A percentile compares a stretch with the other conserved stretches of the same genome.
These are phyloP conservation scores for Protobothrops flavoviridis DNA, from an alignment of 2,113 vertebrate genomes.

Conservation along the genomic window DNA sequence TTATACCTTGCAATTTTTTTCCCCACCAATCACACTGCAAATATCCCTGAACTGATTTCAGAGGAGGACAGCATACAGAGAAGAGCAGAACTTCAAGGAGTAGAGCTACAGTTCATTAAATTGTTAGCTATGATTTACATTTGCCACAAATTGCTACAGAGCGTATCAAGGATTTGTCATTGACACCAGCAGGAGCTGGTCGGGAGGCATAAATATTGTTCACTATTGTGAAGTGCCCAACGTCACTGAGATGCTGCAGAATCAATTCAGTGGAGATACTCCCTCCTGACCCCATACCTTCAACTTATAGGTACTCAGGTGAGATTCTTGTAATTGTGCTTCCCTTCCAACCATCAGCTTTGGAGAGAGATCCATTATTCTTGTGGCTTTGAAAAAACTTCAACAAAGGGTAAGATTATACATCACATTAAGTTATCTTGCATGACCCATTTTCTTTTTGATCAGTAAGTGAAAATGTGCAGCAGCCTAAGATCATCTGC, in stretches of 20 bases:
- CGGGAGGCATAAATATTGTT: constrained; percentile 18
- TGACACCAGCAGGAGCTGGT: not conserved
- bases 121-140: constrained; percentile 33
- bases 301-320: not conserved
- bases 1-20: not conserved
- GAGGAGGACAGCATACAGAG: not conserved
- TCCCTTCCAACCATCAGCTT: not conserved
- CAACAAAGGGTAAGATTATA: not conserved
- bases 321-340: not conserved
- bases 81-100: constrained; percentile 1
- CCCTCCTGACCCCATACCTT: not conserved
- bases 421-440: not conserved
- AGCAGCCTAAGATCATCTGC: not conserved
- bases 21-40: not conserved
- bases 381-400: not conserved
- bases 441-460: not conserved
- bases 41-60: constrained; percentile 21
- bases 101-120: constrained; percentile 29
- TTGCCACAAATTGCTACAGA: constrained; percentile 22
- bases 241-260: not conserved
- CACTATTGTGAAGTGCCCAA: not conserved
- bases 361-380: not conserved
- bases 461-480: not conserved
- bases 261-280: not conserved
- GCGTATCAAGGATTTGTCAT: constrained; percentile 20